Evolutionary conservation across 2,113 vertebrate species (phyloP).

Genomic region (Proteles cristata): DNA sequence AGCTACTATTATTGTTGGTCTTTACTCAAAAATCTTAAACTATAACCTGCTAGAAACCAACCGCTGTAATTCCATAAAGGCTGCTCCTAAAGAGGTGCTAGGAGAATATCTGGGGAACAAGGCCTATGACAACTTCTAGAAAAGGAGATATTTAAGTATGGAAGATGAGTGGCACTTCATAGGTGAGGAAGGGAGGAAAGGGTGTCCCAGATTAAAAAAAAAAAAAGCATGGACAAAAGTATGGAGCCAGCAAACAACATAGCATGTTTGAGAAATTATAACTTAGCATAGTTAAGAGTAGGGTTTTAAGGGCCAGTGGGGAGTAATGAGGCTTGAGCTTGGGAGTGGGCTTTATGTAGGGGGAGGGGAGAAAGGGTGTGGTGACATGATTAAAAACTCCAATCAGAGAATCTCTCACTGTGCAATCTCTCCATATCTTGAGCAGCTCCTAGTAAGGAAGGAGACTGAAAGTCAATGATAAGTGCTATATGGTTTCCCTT

Average conservation of each 20-base stretch:
- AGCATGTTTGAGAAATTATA: not conserved
- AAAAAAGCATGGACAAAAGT: not conserved
- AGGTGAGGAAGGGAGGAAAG: not conserved
- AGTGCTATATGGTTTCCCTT: not conserved
- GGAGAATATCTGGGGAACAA: not conserved
- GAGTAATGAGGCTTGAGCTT: not conserved
- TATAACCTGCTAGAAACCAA: not conserved
- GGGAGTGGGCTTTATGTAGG: not conserved
- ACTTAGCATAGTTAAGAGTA: not conserved
- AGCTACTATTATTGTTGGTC: not conserved
- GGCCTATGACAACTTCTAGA: not conserved
- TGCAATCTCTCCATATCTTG: not conserved
- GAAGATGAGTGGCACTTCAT: not conserved
- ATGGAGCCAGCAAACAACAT: not conserved
- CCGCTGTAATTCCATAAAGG: not conserved
- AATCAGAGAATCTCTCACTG: not conserved
- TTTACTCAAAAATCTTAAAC: slow-evolving; percentile 17
- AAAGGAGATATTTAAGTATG: not conserved
- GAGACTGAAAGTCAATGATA: not conserved
- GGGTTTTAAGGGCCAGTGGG: not conserved
- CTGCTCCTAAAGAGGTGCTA: not conserved
- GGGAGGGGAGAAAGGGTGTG: not conserved
- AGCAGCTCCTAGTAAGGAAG: not conserved
- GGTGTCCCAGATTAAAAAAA: not conserved
- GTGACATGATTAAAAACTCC: not conserved